A percentile compares a stretch with the other conserved stretches of the same genome.
Conservation (phyloP, 1,140 invertebrate genomes). For the Rhagoletis zephyria region DNA sequence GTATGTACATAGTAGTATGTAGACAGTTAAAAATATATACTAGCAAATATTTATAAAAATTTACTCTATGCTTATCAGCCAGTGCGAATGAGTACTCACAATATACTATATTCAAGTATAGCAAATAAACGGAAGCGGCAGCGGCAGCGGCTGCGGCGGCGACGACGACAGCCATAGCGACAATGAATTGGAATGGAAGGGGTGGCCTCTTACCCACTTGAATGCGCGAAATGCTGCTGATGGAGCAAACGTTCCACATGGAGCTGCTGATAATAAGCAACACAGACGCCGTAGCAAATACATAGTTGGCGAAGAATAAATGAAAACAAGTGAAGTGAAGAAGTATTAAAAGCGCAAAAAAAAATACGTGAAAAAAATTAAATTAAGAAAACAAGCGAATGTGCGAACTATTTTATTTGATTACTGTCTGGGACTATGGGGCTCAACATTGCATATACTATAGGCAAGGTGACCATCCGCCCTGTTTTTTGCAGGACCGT, state of each 20-base stretch:
- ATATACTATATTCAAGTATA: too few relatives aligned
- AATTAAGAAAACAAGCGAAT: not conserved
- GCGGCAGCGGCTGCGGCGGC: not conserved
- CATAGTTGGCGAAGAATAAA: not conserved
- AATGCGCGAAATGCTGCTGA: conserved; percentile 15
- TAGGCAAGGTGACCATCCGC: too few relatives aligned
- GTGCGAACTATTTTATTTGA: conserved; percentile 34
- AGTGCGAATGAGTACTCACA: not conserved
- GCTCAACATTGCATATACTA: not conserved
- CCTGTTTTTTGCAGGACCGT: too few relatives aligned
- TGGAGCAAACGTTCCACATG: not conserved
- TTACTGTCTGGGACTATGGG: conserved; percentile 43
- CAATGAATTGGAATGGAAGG: not conserved
- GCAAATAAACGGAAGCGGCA: too few relatives aligned
- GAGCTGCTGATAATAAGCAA: conserved; percentile 20
- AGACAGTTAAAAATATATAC: not conserved
- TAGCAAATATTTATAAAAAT: not conserved
- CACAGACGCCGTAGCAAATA: not conserved
- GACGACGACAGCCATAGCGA: not conserved
- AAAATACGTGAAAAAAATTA: not conserved
- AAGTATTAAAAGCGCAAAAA: not conserved
- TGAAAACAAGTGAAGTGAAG: conserved; percentile 3
- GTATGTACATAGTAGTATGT: not conserved
- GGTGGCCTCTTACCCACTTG: not conserved
- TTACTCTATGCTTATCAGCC: conserved; percentile 19